These are phyloP conservation scores for Meandrina meandrites DNA, from an alignment of 92 coral and sea anemone species.

Conservation along the genomic window DNA sequence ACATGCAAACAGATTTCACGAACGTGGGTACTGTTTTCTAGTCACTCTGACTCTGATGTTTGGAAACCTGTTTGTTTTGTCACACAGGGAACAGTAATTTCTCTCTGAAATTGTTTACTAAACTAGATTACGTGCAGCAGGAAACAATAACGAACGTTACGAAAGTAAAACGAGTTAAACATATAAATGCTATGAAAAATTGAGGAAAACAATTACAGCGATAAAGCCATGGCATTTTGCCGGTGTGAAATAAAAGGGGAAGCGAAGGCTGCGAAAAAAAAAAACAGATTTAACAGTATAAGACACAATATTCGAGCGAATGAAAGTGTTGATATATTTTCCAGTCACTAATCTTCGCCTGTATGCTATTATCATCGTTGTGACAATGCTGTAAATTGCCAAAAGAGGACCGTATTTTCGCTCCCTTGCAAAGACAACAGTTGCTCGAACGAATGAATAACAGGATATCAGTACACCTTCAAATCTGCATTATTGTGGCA, in stretches of 20 bases:
- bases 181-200: neutral
- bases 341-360: neutral
- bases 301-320: neutral
- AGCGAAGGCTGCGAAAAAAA: neutral
- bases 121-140: neutral
- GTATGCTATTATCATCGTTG: neutral
- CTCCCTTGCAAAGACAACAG: neutral
- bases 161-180: slow-evolving; percentile 1
- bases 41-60: neutral
- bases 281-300: no score
- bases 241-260: neutral
- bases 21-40: slow-evolving; percentile 13
- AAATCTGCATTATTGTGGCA: slow-evolving; percentile 16
- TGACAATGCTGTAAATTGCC: neutral
- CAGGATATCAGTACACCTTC: slow-evolving; percentile 3
- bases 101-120: neutral
- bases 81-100: neutral
- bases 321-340: neutral
- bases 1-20: slow-evolving; percentile 3
- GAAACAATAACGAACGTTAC: neutral
- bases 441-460: neutral
- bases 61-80: slow-evolving; percentile 17
- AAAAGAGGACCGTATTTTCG: neutral
- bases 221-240: neutral
- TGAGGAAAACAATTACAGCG: neutral